Conservation (phyloP, 2,888 invertebrate genomes). For the Galeopsomyia nigrocyanea region DNA sequence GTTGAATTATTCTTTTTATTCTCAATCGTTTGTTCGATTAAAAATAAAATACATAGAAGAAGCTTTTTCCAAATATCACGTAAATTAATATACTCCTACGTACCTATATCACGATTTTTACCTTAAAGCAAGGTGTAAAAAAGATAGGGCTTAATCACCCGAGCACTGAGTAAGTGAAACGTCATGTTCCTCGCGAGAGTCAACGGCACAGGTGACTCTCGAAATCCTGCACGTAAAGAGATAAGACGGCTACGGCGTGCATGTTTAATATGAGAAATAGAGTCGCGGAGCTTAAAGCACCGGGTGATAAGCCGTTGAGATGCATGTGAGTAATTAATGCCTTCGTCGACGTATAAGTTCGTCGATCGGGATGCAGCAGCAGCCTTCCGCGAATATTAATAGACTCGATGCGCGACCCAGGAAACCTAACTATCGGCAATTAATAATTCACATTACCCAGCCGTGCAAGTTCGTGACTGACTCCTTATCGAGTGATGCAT, state of each 20-base stretch:
- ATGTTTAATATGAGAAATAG: slow-evolving; percentile 24
- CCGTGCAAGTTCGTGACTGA: too few relatives aligned
- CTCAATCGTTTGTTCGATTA: too few relatives aligned
- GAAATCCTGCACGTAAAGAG: slow-evolving; percentile 4
- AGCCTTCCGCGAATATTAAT: slow-evolving; percentile 4
- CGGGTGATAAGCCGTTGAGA: not conserved
- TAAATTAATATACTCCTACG: too few relatives aligned
- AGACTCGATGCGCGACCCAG: not conserved
- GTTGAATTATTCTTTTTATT: too few relatives aligned
- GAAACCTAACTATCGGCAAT: not conserved
- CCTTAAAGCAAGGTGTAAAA: not conserved
- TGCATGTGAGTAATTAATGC: too few relatives aligned
- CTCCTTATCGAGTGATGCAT: too few relatives aligned
- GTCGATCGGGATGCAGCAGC: not conserved
- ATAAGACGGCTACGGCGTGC: not conserved
- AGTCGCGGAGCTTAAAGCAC: not conserved
- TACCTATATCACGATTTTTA: not conserved
- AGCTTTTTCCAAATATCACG: not conserved
- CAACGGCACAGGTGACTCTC: not conserved
- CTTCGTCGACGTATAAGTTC: too few relatives aligned
- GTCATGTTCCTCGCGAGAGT: slow-evolving; percentile 11
- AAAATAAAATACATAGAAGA: too few relatives aligned
- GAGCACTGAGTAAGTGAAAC: slow-evolving; percentile 11
- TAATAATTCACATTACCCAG: too few relatives aligned
- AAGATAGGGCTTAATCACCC: not conserved